Conservation (phyloP, 2,797 vertebrate genomes). For the Rhynchonycteris naso region DNA sequence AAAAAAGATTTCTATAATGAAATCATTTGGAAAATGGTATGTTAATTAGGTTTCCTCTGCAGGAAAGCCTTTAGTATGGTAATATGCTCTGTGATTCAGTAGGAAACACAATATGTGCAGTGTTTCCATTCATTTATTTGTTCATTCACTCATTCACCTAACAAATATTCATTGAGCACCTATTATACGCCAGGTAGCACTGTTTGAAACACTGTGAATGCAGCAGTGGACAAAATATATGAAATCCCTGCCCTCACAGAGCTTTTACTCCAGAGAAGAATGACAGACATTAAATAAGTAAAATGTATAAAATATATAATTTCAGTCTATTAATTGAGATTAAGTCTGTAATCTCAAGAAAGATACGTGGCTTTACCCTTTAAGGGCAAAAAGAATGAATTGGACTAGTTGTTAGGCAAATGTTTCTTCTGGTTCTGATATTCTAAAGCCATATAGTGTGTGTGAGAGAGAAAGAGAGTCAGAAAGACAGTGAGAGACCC, state of each 20-base stretch:
- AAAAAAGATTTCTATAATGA: not conserved
- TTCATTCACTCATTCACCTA: not conserved
- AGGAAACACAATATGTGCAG: not conserved
- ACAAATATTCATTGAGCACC: not conserved
- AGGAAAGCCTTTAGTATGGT: not conserved
- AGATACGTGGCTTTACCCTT: not conserved
- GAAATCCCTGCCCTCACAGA: not conserved
- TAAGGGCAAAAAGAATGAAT: constrained; percentile 2
- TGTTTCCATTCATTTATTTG: not conserved
- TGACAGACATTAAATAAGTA: not conserved
- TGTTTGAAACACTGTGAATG: not conserved
- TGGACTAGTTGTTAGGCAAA: constrained; percentile 39
- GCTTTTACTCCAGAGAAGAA: constrained; percentile 19
- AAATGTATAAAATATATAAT: not conserved
- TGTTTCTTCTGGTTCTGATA: constrained; percentile 18
- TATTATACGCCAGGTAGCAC: not conserved
- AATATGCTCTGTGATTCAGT: not conserved
- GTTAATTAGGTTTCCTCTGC: not conserved
- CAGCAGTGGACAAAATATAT: not conserved
- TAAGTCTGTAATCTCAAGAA: constrained; percentile 24
- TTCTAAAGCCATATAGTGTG: constrained; percentile 18
- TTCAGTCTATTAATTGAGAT: not conserved
- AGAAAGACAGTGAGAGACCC: not conserved
- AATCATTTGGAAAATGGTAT: not conserved
- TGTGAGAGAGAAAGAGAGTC: not conserved